Conservation (phyloP, 2,888 invertebrate species). For the Cosmopolites sordidus region DNA sequence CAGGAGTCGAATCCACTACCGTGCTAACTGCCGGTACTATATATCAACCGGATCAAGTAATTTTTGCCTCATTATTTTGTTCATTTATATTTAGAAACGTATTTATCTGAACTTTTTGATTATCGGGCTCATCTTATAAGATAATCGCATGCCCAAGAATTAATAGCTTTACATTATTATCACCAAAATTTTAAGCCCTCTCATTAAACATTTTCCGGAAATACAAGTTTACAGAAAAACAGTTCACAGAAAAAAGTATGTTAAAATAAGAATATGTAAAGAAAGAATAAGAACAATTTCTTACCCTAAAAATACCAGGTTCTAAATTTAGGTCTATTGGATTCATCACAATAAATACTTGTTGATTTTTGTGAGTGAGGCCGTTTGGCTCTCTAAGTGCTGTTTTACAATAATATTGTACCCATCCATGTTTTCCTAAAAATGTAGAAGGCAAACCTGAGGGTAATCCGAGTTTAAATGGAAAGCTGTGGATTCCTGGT, state of each 20-base stretch:
- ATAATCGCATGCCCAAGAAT: too few relatives aligned
- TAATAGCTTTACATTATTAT: too few relatives aligned
- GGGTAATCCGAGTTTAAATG: slow-evolving; percentile 87
- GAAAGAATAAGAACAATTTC: slow-evolving; percentile 40
- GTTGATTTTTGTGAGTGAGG: slow-evolving; percentile 89
- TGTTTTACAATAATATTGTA: slow-evolving; percentile 90
- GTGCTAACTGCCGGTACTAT: too few relatives aligned
- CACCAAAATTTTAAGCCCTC: too few relatives aligned
- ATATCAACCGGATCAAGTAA: too few relatives aligned
- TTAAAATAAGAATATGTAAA: slow-evolving; percentile 5
- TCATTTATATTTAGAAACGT: too few relatives aligned
- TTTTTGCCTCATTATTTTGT: too few relatives aligned
- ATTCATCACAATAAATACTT: slow-evolving; percentile 96
- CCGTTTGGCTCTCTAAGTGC: slow-evolving; percentile 84
- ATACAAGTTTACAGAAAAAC: slow-evolving; percentile 27
- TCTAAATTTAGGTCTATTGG: slow-evolving; percentile 90
- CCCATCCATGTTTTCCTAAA: slow-evolving; percentile 91
- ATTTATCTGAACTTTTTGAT: too few relatives aligned
- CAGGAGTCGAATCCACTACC: too few relatives aligned
- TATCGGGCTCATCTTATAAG: too few relatives aligned
- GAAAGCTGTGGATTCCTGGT: slow-evolving; percentile 92
- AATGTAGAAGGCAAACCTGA: slow-evolving; percentile 89
- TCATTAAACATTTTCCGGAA: too few relatives aligned
- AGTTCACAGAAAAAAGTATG: slow-evolving; percentile 18
- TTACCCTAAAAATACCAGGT: slow-evolving; percentile 81